These are phyloP conservation scores for Drosophila pectinifera DNA, from an alignment of 1,140 invertebrate genomes.

Conservation along the genomic window DNA sequence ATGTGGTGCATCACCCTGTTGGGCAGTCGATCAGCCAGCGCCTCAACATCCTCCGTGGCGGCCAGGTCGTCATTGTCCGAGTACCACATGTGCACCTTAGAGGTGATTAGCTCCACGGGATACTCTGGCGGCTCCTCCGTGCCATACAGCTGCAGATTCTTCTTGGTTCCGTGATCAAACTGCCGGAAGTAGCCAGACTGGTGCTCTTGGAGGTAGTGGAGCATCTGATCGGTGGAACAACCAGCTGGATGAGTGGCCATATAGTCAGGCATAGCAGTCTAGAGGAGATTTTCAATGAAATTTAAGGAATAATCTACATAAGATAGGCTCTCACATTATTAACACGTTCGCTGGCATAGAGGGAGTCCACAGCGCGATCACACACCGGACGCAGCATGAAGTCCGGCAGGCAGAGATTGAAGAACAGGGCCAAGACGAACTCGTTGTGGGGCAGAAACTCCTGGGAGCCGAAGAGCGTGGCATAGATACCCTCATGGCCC, in stretches of 20 bases:
- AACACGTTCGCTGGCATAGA: background rate
- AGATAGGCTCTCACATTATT: constrained; percentile 18
- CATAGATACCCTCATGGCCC: too few species aligned
- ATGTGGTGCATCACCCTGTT: constrained; percentile 48
- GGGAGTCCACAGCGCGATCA: too few species aligned
- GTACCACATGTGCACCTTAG: constrained; percentile 87
- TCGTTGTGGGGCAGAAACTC: constrained; percentile 65
- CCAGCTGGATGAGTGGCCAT: constrained; percentile 90
- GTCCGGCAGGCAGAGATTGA: constrained; percentile 85
- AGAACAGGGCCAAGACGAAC: constrained; percentile 49
- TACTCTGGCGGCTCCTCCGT: constrained; percentile 87
- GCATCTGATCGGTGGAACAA: constrained; percentile 89
- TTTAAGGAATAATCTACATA: background rate
- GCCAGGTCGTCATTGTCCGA: constrained; percentile 87
- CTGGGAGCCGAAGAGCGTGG: constrained; percentile 40
- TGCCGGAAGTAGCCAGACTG: constrained; percentile 82
- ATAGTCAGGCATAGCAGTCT: too few species aligned
- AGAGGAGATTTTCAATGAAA: too few species aligned
- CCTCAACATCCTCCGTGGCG: too few species aligned
- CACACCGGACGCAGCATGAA: too few species aligned
- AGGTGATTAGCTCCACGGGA: constrained; percentile 76
- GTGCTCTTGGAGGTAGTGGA: constrained; percentile 88
- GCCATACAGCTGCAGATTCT: constrained; percentile 85
- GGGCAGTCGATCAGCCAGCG: too few species aligned
- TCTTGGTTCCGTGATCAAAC: constrained; percentile 81